These are phyloP conservation scores for Suncus etruscus DNA, from an alignment of 2,113 vertebrate species.

Conservation along the genomic window DNA sequence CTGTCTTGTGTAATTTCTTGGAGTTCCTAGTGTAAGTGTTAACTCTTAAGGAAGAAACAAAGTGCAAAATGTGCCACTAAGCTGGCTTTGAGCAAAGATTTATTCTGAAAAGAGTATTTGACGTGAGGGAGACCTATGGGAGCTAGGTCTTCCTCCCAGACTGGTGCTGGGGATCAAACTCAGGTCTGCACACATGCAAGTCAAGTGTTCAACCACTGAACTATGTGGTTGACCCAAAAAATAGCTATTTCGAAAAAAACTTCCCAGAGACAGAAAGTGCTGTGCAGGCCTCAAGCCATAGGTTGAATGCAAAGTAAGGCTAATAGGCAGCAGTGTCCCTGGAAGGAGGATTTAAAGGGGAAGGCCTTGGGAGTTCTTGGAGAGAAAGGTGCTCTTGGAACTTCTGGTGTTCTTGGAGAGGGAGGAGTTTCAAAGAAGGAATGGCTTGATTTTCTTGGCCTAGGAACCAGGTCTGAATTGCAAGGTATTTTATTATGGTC, in stretches of 20 bases:
- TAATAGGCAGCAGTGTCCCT: rapidly evolving
- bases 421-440: not conserved
- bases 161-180: no score
- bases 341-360: not conserved
- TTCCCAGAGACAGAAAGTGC: not conserved
- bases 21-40: not conserved
- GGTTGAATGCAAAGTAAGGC: not conserved
- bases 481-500: no score
- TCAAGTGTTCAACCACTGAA: no score
- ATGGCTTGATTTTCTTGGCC: not conserved
- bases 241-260: not conserved
- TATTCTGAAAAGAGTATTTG: not conserved
- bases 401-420: not conserved
- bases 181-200: no score
- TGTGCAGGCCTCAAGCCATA: not conserved
- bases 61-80: not conserved
- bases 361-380: no score
- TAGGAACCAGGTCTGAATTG: not conserved
- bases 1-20: not conserved
- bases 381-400: not conserved
- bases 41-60: not conserved
- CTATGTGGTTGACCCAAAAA: not conserved
- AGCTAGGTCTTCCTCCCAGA: not conserved
- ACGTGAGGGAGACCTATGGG: not conserved
- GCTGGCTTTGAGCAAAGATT: not conserved